Base-by-base conservation (phyloP, 2,797 vertebrate species). In the Schizopygopsis malacanthus region DNA sequence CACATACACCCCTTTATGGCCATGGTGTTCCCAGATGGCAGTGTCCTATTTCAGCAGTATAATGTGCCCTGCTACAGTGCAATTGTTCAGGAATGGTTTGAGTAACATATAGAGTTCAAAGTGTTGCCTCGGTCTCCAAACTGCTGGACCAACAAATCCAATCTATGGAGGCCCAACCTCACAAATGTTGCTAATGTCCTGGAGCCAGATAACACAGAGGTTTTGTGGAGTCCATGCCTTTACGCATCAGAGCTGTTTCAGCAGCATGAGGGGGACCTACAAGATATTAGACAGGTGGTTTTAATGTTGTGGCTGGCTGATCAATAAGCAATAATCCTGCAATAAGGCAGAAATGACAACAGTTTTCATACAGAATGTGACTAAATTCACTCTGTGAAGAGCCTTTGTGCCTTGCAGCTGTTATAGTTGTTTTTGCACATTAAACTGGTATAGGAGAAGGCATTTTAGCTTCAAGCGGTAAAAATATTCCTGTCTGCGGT, bases 371-470 rank as follows among this genome's bases (percentile, higher is more conserved):
- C 76, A 41, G 37, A 59, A 78, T 76, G 10, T 0, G 50, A 39
- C 73, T 77, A 18, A 13, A 8, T 25, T 61, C 54, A 5, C 76
- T 56, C 18, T 41, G 20, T n/a, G 52, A 39, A 39, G 11, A 77
- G 20, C 3, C 11, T 78, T 28, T 79, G 78, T 65, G 56, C n/a
- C 39, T 79, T 16, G 4, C 56, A 25, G 73, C 28, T 39, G 28
- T 37, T 54, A 37, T 39, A 37, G 50, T 56, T 76, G 73, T 65
- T 61, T 80, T 18, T 22, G 25, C 79, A 67, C 61, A 80, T 80
- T 67, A 41, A 39, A 59, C 76, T 16, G 12, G 22, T 43, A 22
- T 4, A n/a, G 37, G 75, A 59, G 33, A 78, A 1, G 18, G 5
- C 7, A 50, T 45, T 65, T 65, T 50, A 80, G 41, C 79, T 65